Evolutionary conservation across 1,140 invertebrate species (phyloP), one percentile per base, ranked within the genome.

Genomic region (Drosophila ercepeae): DNA sequence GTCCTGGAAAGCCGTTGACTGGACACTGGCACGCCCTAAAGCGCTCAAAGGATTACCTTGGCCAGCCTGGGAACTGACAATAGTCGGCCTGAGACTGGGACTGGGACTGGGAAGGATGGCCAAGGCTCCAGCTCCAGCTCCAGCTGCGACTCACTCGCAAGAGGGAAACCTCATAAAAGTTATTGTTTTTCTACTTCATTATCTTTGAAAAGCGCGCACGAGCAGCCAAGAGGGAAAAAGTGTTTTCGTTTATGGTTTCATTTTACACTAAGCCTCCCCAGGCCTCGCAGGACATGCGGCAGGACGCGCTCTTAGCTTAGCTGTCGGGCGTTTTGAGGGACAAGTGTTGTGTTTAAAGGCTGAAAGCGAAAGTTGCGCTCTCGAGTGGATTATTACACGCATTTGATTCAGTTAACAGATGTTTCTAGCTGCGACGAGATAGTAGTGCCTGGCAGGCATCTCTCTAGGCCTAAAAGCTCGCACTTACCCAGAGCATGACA

Each of bases 401-500:
- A 25, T 45, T 58, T 25, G 18, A 45, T 45, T 58, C 41, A 18
- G 32, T 48, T 34, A 19, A 34, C 23, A 25, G 18, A 9, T 57
- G 16, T 19, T 1, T 21, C 21, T 23, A n/a, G 23, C 13, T 39
- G n/a, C 16, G 7, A 14, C 13, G 9, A n/a, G 4, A 16, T 32
- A 32, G 29, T 32, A 32, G 29, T 32, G 29, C 6, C 29, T 6
- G 42, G 18, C 21, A 2, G 21, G 4, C 21, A 9, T 6, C 16
- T 13, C n/a, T n/a, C n/a, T n/a, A n/a, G n/a, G n/a, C n/a, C n/a
- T n/a, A 32, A 42, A 8, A 42, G n/a, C n/a, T 57, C 54, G 11
- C 42, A 93, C 94, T 95, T 93, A 97, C 96, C 96, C 92, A 95
- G 93, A 14, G 96, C 96, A 92, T 96, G 95, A 92, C 96, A 97